A percentile compares a stretch with the other conserved stretches of the same genome.
These are phyloP conservation scores for Tipula unca DNA, from an alignment of 2,888 invertebrate genomes.

Conservation along the genomic window DNA sequence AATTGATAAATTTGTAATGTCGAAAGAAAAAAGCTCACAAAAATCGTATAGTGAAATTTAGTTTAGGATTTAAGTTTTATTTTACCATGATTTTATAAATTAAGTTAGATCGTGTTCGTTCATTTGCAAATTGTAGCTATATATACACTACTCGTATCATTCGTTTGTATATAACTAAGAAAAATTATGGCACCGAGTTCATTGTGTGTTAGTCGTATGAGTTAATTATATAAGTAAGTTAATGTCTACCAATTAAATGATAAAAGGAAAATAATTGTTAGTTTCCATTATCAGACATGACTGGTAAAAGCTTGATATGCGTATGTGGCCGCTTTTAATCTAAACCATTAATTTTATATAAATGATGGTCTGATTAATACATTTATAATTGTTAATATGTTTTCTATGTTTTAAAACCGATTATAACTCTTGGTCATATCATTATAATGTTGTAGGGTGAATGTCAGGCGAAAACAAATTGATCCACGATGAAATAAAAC, in stretches of 20 bases:
- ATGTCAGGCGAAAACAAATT: too few relatives aligned
- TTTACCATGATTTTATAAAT: not conserved
- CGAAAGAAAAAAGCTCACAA: not conserved
- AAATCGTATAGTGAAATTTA: not conserved
- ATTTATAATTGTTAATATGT: too few relatives aligned
- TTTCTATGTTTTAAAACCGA: too few relatives aligned
- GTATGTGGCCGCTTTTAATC: not conserved
- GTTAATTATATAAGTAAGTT: not conserved
- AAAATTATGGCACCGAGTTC: not conserved
- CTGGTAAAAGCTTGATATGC: not conserved
- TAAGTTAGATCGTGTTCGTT: not conserved
- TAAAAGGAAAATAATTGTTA: not conserved
- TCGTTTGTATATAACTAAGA: too few relatives aligned
- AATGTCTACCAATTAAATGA: not conserved
- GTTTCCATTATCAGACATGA: not conserved
- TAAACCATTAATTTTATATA: too few relatives aligned
- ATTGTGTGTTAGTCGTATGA: not conserved
- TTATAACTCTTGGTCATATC: too few relatives aligned
- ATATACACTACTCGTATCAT: too few relatives aligned
- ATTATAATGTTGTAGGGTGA: too few relatives aligned
- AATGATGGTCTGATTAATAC: too few relatives aligned
- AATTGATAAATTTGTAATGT: not conserved
- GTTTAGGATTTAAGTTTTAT: not conserved
- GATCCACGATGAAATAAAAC: too few relatives aligned
- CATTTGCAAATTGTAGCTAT: too few relatives aligned